These are phyloP conservation scores for Nematostella vectensis DNA, from an alignment of 92 coral and sea anemone species.

Conservation along the genomic window DNA sequence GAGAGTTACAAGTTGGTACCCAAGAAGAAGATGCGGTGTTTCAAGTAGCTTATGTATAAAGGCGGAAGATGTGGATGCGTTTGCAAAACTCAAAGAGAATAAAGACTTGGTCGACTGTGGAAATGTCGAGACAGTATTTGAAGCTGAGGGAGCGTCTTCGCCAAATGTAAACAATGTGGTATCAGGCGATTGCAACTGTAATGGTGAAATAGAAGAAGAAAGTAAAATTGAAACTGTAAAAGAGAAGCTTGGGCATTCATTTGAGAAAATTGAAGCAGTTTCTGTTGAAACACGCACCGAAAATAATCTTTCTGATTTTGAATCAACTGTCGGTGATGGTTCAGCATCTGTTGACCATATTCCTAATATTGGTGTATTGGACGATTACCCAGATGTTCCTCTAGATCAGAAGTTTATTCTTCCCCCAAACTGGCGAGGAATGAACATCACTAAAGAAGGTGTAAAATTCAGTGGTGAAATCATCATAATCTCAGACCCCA, in stretches of 20 bases:
- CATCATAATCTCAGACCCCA: conserved; percentile 5
- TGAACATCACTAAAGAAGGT: conserved; percentile 2
- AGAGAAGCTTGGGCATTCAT: background rate
- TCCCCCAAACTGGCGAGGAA: conserved; percentile 12
- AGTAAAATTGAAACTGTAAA: background rate
- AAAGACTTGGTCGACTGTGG: background rate
- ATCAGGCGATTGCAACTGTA: too few relatives aligned
- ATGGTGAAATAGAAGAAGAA: background rate
- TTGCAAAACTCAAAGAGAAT: background rate
- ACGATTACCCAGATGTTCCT: background rate
- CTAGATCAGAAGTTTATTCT: conserved; percentile 3
- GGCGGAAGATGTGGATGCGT: background rate
- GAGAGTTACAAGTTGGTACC: too few relatives aligned
- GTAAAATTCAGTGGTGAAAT: conserved; percentile 16
- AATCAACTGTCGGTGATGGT: too few relatives aligned
- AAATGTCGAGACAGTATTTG: background rate
- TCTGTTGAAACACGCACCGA: too few relatives aligned
- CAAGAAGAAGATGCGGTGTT: background rate
- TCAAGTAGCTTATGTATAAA: background rate
- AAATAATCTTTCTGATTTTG: too few relatives aligned
- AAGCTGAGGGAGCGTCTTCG: background rate
- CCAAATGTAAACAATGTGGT: background rate
- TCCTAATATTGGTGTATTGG: too few relatives aligned
- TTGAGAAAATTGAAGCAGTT: too few relatives aligned
- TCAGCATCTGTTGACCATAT: too few relatives aligned